phyloP scores from a whole-genome alignment of 2,113 vertebrate genomes.

The Glaucidium brasilianum region DNA sequence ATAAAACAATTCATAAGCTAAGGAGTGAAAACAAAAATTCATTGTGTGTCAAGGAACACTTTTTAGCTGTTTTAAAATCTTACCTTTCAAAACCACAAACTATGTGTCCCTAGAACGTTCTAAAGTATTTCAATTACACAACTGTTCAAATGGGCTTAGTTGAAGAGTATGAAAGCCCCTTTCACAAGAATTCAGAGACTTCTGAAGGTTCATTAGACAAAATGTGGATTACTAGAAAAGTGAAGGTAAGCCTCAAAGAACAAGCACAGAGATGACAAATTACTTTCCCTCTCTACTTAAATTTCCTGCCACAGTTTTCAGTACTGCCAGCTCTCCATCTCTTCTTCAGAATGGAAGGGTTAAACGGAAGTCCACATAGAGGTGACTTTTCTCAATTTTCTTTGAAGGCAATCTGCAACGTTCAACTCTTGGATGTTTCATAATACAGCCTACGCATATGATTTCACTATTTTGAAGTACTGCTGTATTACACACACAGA shows the following conservation, averaged over 20 bases:
- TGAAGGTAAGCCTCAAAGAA: neutral
- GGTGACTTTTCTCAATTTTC: neutral
- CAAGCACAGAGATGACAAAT: neutral
- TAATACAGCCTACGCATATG: neutral
- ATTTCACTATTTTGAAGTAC: neutral
- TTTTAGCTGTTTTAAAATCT: neutral
- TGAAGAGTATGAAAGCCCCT: neutral
- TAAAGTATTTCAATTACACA: neutral
- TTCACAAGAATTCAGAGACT: neutral
- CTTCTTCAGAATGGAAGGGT: neutral
- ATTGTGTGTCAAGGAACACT: neutral
- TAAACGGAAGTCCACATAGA: neutral
- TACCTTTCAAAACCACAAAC: neutral
- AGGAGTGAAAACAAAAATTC: neutral
- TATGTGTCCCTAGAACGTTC: neutral
- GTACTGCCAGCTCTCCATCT: neutral
- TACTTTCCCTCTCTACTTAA: neutral
- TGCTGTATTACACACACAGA: neutral
- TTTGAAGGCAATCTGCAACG: neutral
- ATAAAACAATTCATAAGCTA: neutral
- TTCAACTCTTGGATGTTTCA: neutral
- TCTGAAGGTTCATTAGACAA: neutral
- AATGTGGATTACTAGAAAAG: neutral
- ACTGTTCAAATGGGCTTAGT: neutral
- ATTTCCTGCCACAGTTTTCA: neutral